Conservation (phyloP, 2,797 vertebrate genomes). For the Oophaga sylvatica region DNA sequence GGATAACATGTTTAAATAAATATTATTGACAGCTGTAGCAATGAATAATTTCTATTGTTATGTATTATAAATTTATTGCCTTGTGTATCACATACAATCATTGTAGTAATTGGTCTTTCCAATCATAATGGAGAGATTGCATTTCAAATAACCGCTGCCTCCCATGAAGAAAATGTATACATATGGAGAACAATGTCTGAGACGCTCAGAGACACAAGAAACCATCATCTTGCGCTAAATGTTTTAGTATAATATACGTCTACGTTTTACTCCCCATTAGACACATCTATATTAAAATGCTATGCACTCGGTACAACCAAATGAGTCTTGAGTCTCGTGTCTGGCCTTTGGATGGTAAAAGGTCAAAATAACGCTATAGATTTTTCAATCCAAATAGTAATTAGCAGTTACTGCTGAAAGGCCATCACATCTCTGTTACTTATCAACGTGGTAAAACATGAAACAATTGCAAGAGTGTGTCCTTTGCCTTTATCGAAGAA, state of each 20-base stretch:
- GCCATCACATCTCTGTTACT: slow-evolving; percentile 25
- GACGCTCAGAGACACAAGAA: slow-evolving; percentile 14
- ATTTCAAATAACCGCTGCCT: not conserved
- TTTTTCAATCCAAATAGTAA: slow-evolving; percentile 62
- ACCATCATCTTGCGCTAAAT: slow-evolving; percentile 17
- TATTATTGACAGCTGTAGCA: too few relatives aligned
- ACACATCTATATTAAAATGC: slow-evolving; percentile 30
- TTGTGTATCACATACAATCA: not conserved
- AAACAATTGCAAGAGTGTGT: slow-evolving; percentile 52
- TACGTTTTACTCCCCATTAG: slow-evolving; percentile 45
- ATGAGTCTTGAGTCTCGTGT: slow-evolving; percentile 11
- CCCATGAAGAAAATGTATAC: slow-evolving; percentile 2
- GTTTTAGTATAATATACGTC: slow-evolving; percentile 9
- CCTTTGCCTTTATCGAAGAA: slow-evolving; percentile 24
- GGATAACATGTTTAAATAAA: too few relatives aligned
- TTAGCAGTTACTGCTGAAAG: slow-evolving; percentile 54
- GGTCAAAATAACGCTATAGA: slow-evolving; percentile 57
- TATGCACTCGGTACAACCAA: slow-evolving; percentile 6
- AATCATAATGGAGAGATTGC: not conserved
- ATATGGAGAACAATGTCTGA: not conserved
- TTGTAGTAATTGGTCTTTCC: not conserved
- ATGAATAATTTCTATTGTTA: too few relatives aligned
- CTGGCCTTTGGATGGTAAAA: slow-evolving; percentile 57
- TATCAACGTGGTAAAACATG: slow-evolving; percentile 50
- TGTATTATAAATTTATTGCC: too few relatives aligned